Evolutionary conservation across 2,797 vertebrate species (phyloP).

Genomic region (Erethizon dorsatum): DNA sequence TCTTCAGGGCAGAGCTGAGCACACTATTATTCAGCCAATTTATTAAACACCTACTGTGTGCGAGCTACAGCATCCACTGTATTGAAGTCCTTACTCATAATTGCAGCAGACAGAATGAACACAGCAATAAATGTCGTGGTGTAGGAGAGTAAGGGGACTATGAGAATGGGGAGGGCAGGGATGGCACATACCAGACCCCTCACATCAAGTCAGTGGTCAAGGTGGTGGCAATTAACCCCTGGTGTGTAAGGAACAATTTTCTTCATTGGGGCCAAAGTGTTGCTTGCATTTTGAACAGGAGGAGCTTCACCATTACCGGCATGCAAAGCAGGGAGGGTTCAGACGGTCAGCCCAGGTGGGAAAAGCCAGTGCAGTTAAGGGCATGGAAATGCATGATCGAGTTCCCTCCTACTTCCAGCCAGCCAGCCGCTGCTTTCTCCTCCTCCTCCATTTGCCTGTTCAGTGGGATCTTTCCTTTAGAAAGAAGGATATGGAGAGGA

Average conservation of each 20-base stretch:
- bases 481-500: background rate
- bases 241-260: constrained; percentile 36
- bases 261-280: constrained; percentile 7
- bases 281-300: background rate
- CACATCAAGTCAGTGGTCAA: background rate
- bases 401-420: background rate
- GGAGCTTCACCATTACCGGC: background rate
- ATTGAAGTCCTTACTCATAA: background rate
- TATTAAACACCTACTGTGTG: background rate
- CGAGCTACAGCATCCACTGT: background rate
- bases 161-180: background rate
- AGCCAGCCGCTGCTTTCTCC: background rate
- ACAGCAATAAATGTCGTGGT: background rate
- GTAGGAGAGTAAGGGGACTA: too few relatives aligned
- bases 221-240: background rate
- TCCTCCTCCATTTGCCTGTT: background rate
- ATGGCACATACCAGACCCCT: background rate
- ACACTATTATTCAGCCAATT: background rate
- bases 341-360: background rate
- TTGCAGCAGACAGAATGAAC: background rate
- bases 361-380: background rate
- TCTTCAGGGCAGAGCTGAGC: background rate
- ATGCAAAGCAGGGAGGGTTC: background rate
- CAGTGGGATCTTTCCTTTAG: constrained; percentile 2
- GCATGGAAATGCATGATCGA: background rate